Evolutionary conservation across 1,140 invertebrate species (phyloP), one percentile per base, ranked within the genome.

Genomic region (Druon quercuslanigerum): DNA sequence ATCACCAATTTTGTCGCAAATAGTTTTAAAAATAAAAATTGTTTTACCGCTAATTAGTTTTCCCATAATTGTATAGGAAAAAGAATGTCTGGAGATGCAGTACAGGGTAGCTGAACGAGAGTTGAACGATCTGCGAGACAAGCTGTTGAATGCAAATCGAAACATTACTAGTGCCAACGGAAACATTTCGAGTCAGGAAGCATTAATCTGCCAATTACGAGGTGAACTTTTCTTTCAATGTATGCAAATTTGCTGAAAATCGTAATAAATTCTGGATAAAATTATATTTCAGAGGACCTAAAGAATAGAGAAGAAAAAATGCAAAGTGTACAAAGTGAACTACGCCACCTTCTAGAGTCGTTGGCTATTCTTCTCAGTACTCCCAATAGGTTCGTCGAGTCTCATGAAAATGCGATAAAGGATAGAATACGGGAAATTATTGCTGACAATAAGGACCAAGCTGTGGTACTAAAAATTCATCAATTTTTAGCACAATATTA

Each of bases 351-450:
- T 2, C 88, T 95, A 82, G 94, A 96, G 86, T 94, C 94, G 0
- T 85, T 95, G 56, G 94, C 95, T 2, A 94, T 95, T 70, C 89
- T 95, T 14, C 83, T 96, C 2, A 95, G 94, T 82, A 92, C 94
- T 8, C 94, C 95, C 2, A 92, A 93, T 52, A 89, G 94, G 82
- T 95, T 95, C 83, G 93, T 96, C 4, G 96, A 97, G 83, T 94
- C 95, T 3, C 93, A 95, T 57, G 95, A 96, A 86, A 93, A 92
- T 25, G 91, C 94, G 14, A 95, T 96, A 71, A 96, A 96, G 87
- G 95, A 96, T 66, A 92, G 95, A 78, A 93, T 96, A 71, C 90
- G 95, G 20, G 95, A 96, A 87, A 92, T 96, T 17, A 86, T 96
- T 3, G 93, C 92, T 75, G 95, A 96, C 52, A 95, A 95, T 83